Percentiles rank a stretch among this genome's conserved stretches.
Conservation (phyloP, 2,888 invertebrate genomes). For the Sicus ferrugineus region DNA sequence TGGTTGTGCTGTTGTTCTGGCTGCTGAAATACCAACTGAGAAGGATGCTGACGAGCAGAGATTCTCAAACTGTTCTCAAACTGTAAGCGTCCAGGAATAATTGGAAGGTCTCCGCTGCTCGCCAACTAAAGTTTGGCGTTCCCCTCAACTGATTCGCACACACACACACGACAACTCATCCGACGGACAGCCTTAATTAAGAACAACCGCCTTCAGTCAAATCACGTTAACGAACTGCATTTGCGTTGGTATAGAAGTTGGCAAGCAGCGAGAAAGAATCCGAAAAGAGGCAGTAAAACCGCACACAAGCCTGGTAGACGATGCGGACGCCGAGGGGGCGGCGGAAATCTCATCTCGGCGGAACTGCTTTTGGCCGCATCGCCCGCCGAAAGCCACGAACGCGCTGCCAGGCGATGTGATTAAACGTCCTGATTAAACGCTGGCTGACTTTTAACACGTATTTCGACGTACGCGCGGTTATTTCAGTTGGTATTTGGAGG, state of each 20-base stretch:
- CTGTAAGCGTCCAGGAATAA: no score
- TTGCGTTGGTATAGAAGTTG: neutral
- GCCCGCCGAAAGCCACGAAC: neutral
- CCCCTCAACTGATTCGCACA: no score
- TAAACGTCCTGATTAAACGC: conserved; percentile 27
- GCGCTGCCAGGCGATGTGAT: conserved; percentile 20
- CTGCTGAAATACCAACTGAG: no score
- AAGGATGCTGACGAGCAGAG: no score
- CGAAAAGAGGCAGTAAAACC: neutral
- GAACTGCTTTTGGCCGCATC: neutral
- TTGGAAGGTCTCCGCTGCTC: no score
- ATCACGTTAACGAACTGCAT: conserved; percentile 9
- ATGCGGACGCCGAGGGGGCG: neutral
- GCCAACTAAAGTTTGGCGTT: no score
- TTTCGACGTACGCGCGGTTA: neutral
- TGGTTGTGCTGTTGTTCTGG: no score
- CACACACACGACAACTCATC: neutral
- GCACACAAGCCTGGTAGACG: neutral
- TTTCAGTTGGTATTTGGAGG: neutral
- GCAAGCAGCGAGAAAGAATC: neutral
- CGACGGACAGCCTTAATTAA: conserved; percentile 16
- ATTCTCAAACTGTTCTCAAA: no score
- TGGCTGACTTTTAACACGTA: conserved; percentile 33
- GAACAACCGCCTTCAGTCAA: conserved; percentile 27
- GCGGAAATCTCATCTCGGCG: no score